Conservation (phyloP, 2,113 vertebrate genomes). For the Bettongia penicillata region DNA sequence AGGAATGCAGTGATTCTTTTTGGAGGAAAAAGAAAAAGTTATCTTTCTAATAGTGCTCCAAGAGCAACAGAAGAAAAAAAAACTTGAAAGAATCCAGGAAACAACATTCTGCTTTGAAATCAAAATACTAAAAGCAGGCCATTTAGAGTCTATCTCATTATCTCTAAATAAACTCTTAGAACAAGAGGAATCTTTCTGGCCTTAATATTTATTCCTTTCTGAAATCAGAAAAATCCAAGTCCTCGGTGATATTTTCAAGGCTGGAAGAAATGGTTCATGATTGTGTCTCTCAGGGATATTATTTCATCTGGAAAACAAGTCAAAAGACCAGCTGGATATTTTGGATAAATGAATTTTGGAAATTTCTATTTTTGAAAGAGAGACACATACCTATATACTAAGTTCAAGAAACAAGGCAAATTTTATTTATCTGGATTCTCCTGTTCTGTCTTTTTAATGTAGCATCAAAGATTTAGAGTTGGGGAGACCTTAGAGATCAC, state of each 20-base stretch:
- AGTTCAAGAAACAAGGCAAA: slow-evolving; percentile 16
- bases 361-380: slow-evolving; percentile 3
- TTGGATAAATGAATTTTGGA: not conserved
- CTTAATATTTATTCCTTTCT: slow-evolving; percentile 34
- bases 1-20: slow-evolving; percentile 3
- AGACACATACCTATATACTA: slow-evolving; percentile 11
- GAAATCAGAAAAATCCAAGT: slow-evolving; percentile 24
- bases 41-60: not conserved
- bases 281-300: not conserved
- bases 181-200: slow-evolving; percentile 37
- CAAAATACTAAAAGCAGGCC: not conserved
- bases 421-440: not conserved
- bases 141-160: slow-evolving; percentile 49
- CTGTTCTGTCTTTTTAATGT: not conserved
- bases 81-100: slow-evolving; percentile 32
- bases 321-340: not conserved
- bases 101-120: slow-evolving; percentile 44
- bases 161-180: slow-evolving; percentile 33
- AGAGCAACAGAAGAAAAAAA: rapidly evolving
- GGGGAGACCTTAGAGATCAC: not conserved
- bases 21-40: not conserved
- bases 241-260: not conserved
- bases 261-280: not conserved
- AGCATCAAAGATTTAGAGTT: not conserved
- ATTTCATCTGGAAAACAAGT: slow-evolving; percentile 17